Percentiles rank a stretch among this genome's conserved stretches.
Evolutionary conservation across 2,113 vertebrate genomes (phyloP).

Genomic region (Dicentrarchus labrax): DNA sequence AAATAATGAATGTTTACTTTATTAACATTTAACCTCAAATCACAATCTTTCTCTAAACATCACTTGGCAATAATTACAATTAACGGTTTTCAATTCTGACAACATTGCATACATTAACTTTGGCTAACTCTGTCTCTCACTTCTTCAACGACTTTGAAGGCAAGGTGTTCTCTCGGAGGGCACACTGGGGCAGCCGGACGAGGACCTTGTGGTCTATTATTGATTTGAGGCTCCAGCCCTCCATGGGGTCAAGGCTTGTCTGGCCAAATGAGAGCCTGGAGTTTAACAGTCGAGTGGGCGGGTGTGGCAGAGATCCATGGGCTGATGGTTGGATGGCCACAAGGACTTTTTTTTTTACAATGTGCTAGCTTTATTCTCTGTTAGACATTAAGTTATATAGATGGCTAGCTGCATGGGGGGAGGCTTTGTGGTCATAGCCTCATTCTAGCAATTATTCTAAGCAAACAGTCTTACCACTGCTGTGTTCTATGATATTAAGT

Average conservation of each 20-base stretch:
- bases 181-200: slow-evolving; percentile 7
- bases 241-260: slow-evolving; percentile 43
- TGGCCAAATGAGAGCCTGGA: slow-evolving; percentile 32
- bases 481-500: not conserved
- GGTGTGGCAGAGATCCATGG: not conserved
- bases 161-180: slow-evolving; percentile 1
- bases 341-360: not conserved
- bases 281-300: slow-evolving; percentile 2
- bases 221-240: slow-evolving; percentile 48
- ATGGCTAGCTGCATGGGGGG: not conserved
- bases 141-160: slow-evolving; percentile 35
- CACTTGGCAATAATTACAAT: not conserved
- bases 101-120: not conserved
- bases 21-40: not conserved
- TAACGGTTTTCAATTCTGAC: not conserved
- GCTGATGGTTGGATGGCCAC: slow-evolving; percentile 11
- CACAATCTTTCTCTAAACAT: not conserved
- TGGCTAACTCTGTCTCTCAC: not conserved
- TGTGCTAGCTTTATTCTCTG: slow-evolving; percentile 1
- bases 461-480: not conserved
- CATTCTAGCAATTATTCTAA: not conserved
- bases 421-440: not conserved
- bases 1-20: not conserved
- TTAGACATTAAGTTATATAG: not conserved
- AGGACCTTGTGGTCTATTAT: slow-evolving; percentile 53